Conservation (phyloP, 2,113 vertebrate species). For the Epinephelus moara region DNA sequence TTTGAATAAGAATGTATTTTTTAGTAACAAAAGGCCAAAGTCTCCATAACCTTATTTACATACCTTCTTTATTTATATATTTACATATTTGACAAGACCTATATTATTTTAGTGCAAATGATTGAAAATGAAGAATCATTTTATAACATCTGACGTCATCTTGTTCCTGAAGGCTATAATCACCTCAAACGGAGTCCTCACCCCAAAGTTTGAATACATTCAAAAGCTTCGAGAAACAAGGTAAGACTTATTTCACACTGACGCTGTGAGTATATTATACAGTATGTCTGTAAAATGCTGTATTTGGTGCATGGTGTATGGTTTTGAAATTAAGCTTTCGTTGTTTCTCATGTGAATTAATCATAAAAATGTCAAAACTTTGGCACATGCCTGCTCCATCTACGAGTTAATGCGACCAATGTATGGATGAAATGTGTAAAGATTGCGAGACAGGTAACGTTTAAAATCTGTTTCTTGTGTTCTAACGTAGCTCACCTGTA, state of each 20-base stretch:
- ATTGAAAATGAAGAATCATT: not conserved
- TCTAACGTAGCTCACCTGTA: constrained; percentile 8
- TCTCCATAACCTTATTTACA: not conserved
- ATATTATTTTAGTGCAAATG: not conserved
- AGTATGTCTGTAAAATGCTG: not conserved
- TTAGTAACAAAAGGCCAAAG: not conserved
- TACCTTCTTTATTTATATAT: too few relatives aligned
- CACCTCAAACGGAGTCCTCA: constrained; percentile 93
- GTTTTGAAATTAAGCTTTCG: not conserved
- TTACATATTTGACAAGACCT: not conserved
- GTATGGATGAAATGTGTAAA: constrained; percentile 58
- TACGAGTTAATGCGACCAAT: constrained; percentile 21
- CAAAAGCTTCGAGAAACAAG: constrained; percentile 92
- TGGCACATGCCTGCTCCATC: constrained; percentile 25
- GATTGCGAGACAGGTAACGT: constrained; percentile 60
- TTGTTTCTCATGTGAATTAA: not conserved
- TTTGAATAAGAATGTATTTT: too few relatives aligned
- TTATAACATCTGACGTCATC: not conserved
- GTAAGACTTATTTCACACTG: constrained; percentile 77
- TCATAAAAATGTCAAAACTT: constrained; percentile 12
- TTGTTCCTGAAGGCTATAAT: constrained; percentile 91
- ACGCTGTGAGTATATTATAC: not conserved
- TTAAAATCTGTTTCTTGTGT: not conserved
- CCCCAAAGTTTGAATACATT: constrained; percentile 97
- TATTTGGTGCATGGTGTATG: not conserved